These are phyloP conservation scores for Gallirallus australis DNA, from an alignment of 2,797 vertebrate genomes.

Conservation along the genomic window DNA sequence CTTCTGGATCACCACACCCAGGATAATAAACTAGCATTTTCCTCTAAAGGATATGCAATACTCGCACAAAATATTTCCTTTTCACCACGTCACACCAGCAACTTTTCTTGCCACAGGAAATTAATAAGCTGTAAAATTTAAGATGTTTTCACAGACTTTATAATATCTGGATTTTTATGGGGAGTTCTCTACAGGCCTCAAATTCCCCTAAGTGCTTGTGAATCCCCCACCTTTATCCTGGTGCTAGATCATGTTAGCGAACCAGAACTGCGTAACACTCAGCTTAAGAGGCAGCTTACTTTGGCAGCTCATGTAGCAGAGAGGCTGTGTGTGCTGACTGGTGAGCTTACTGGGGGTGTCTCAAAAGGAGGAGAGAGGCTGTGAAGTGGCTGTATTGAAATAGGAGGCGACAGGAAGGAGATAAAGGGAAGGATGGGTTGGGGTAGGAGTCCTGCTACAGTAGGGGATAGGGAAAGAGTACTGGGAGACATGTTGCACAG, in stretches of 20 bases:
- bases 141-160: neutral
- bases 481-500: neutral
- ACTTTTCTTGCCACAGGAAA: neutral
- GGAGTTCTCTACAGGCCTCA: neutral
- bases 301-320: neutral
- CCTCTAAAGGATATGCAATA: neutral
- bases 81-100: neutral
- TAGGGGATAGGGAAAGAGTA: neutral
- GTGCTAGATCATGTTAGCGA: neutral
- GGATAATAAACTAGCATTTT: neutral
- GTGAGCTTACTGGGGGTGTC: neutral
- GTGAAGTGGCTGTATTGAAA: neutral
- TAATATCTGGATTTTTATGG: neutral
- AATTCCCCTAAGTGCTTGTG: neutral
- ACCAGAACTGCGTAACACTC: neutral
- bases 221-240: neutral
- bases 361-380: neutral
- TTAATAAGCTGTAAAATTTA: neutral
- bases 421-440: neutral
- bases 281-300: neutral
- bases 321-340: neutral
- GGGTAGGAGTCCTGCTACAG: neutral
- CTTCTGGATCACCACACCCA: neutral
- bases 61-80: neutral
- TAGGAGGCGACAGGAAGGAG: neutral